Evolutionary conservation across 2,113 vertebrate genomes (phyloP).

Genomic region (Aldabrachelys gigantea): DNA sequence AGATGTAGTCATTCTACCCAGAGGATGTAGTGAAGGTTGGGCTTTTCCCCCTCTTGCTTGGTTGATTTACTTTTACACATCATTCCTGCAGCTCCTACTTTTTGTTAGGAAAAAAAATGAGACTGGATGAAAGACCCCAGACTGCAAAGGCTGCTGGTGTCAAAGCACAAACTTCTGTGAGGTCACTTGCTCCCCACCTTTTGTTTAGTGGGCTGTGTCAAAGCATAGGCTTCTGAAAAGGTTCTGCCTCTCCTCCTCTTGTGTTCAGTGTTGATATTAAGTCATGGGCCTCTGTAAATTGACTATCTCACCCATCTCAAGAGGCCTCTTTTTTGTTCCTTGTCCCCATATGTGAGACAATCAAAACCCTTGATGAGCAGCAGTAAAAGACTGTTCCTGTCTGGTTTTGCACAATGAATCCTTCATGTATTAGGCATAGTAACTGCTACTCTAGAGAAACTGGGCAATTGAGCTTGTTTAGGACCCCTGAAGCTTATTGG

Average conservation of each 20-base stretch:
- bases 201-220: conserved; percentile 18
- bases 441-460: conserved; percentile 12
- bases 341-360: conserved; percentile 38
- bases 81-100: not conserved
- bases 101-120: conserved; percentile 4
- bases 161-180: not conserved
- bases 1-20: not conserved
- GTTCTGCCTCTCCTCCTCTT: not conserved
- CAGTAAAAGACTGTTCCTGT: conserved; percentile 16
- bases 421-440: not conserved
- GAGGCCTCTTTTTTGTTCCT: not conserved
- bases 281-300: not conserved
- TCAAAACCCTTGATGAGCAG: conserved; percentile 14
- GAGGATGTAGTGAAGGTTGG: not conserved
- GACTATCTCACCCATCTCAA: not conserved
- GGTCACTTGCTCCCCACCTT: not conserved
- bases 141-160: not conserved
- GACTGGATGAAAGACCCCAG: not conserved
- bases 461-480: conserved; percentile 12
- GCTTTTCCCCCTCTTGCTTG: not conserved
- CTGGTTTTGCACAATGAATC: conserved; percentile 21
- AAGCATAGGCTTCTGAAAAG: not conserved
- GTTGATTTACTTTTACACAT: not conserved
- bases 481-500: conserved; percentile 33
- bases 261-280: not conserved